phyloP scores from a whole-genome alignment of 2,888 invertebrate species.

The Drosophila histrio region DNA sequence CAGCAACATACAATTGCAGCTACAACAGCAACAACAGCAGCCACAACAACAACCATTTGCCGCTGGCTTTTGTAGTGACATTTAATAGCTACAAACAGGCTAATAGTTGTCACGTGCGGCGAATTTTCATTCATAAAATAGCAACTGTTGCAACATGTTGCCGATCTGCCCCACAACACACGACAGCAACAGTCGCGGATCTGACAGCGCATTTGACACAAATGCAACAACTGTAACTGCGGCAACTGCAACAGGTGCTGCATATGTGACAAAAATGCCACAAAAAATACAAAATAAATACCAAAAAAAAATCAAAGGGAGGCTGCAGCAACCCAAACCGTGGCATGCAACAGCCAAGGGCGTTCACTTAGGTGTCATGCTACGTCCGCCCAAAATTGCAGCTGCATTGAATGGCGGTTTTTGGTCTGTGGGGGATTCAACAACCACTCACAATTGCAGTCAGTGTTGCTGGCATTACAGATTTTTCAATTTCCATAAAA shows the following conservation, averaged over 20 bases:
- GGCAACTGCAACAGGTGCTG: constrained; percentile 43
- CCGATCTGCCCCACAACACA: constrained; percentile 19
- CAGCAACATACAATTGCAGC: constrained; percentile 44
- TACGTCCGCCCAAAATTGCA: constrained; percentile 9
- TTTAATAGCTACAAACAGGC: constrained; percentile 69
- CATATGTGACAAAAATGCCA: constrained; percentile 15
- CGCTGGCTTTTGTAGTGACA: constrained; percentile 60
- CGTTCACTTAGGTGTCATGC: constrained; percentile 26
- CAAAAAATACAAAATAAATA: constrained; percentile 4
- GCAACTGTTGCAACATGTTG: constrained; percentile 51
- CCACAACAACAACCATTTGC: constrained; percentile 7
- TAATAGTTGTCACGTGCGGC: constrained; percentile 75
- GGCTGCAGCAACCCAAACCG: constrained; percentile 15
- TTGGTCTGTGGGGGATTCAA: constrained; percentile 6
- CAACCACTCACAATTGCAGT: constrained; percentile 19
- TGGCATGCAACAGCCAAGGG: constrained; percentile 38
- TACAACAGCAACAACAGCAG: constrained; percentile 29
- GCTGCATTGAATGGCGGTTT: constrained; percentile 16
- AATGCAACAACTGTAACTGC: constrained; percentile 19
- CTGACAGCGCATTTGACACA: constrained; percentile 32
- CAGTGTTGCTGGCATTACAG: constrained; percentile 57
- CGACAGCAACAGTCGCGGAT: constrained; percentile 10
- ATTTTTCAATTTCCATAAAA: constrained; percentile 57
- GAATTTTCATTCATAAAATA: constrained; percentile 73
- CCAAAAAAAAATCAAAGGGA: constrained; percentile 8